These are phyloP conservation scores for Peromyscus eremicus DNA, from an alignment of 2,797 vertebrate species.

Conservation along the genomic window DNA sequence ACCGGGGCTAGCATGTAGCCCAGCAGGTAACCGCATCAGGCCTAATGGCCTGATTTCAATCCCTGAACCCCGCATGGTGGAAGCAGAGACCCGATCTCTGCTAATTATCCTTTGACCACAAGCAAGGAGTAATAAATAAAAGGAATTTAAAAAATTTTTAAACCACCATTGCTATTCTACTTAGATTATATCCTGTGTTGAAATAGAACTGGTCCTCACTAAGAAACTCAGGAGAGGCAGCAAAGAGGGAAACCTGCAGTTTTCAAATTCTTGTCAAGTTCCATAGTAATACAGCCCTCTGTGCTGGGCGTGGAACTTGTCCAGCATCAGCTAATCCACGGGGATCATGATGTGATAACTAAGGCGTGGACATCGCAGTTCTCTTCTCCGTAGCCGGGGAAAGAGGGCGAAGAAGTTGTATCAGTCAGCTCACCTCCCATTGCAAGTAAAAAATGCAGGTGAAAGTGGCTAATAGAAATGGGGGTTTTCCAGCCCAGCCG, in stretches of 20 bases:
- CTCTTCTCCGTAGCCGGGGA: background rate
- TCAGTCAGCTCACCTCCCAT: background rate
- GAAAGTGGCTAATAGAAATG: background rate
- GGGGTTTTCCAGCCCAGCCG: background rate
- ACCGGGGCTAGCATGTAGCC: background rate
- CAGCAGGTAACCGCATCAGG: background rate
- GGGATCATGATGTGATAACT: conserved; percentile 12
- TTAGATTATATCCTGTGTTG: conserved; percentile 72
- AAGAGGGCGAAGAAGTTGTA: background rate
- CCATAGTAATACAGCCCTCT: conserved; percentile 55
- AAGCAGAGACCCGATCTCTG: background rate
- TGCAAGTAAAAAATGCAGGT: background rate
- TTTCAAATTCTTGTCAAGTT: conserved; percentile 84
- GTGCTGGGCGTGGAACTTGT: background rate
- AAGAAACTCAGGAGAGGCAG: conserved; percentile 78
- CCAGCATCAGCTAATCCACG: conserved; percentile 29
- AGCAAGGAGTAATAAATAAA: background rate
- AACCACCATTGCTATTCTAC: conserved; percentile 26
- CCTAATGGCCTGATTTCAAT: background rate
- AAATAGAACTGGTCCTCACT: conserved; percentile 70
- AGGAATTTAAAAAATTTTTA: background rate
- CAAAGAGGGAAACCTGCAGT: conserved; percentile 80
- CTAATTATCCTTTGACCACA: background rate
- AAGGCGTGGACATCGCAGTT: background rate
- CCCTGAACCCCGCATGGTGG: background rate